Evolutionary conservation across 2,888 invertebrate species (phyloP).

Genomic region (Synanthedon vespiformis): DNA sequence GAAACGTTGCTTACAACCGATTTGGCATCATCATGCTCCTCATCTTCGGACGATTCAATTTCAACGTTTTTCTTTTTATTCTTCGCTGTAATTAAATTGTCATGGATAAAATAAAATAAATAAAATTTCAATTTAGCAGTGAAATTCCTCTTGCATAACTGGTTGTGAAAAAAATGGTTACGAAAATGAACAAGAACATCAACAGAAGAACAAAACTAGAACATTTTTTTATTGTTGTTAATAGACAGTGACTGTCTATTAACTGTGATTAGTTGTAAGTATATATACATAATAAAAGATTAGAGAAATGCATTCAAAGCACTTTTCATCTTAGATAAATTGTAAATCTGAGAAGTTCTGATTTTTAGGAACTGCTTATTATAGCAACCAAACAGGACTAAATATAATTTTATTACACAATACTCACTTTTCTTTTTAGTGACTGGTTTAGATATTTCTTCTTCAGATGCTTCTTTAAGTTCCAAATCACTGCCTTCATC

Average conservation of each 20-base stretch:
- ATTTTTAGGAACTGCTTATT: not conserved
- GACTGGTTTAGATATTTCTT: conserved; percentile 48
- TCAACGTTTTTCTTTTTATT: conserved; percentile 55
- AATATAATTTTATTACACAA: not conserved
- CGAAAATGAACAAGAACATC: too few relatives aligned
- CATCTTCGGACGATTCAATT: conserved; percentile 66
- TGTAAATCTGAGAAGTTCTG: not conserved
- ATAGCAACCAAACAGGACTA: not conserved
- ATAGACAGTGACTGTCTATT: too few relatives aligned
- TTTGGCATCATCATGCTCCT: conserved; percentile 37
- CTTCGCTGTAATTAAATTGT: conserved; percentile 27
- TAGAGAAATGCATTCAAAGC: too few relatives aligned
- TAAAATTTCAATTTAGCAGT: too few relatives aligned
- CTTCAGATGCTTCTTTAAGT: conserved; percentile 50
- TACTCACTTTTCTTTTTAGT: conserved; percentile 58
- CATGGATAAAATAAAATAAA: too few relatives aligned
- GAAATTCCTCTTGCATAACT: too few relatives aligned
- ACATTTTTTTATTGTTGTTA: too few relatives aligned
- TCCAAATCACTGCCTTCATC: conserved; percentile 63
- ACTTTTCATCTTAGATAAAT: not conserved
- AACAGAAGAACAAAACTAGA: too few relatives aligned
- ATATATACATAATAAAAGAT: too few relatives aligned
- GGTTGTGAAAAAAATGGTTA: too few relatives aligned
- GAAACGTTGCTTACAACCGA: conserved; percentile 50
- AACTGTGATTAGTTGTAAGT: too few relatives aligned